Conservation (phyloP, 2,888 invertebrate species). For the Pollenia angustigena region DNA sequence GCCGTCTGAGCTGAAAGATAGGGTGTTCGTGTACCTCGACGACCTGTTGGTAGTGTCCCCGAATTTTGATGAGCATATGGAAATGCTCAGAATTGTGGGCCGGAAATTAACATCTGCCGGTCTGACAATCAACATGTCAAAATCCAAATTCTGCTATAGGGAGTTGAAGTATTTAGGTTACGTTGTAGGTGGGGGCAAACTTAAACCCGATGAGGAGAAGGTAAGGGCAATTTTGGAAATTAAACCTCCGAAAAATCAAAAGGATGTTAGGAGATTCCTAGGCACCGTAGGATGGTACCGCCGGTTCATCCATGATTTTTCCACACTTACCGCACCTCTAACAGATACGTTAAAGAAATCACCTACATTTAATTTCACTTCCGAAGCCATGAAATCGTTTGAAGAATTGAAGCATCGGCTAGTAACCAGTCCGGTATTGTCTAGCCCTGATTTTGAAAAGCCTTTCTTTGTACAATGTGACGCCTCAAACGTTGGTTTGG, state of each 20-base stretch:
- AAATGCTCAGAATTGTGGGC: neutral
- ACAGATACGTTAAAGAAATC: constrained; percentile 5
- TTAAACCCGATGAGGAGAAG: neutral
- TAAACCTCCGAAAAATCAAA: neutral
- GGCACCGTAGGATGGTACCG: constrained; percentile 27
- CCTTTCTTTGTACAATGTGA: neutral
- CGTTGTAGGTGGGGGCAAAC: no score
- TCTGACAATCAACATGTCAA: no score
- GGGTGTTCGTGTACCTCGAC: no score
- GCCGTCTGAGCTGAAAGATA: no score
- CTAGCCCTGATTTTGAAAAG: neutral
- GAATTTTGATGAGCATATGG: no score
- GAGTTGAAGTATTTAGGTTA: no score
- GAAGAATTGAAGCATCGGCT: no score
- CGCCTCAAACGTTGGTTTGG: neutral
- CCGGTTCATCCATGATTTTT: constrained; percentile 19
- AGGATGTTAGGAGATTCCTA: constrained; percentile 1
- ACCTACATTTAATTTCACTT: no score
- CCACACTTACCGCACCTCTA: constrained; percentile 25
- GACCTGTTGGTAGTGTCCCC: no score
- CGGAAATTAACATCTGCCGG: neutral
- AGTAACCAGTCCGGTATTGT: no score
- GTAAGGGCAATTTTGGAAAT: constrained; percentile 3
- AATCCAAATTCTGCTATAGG: no score
- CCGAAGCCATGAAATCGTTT: no score